phyloP scores from a whole-genome alignment of 2,113 vertebrate species.

The Ellobius talpinus region DNA sequence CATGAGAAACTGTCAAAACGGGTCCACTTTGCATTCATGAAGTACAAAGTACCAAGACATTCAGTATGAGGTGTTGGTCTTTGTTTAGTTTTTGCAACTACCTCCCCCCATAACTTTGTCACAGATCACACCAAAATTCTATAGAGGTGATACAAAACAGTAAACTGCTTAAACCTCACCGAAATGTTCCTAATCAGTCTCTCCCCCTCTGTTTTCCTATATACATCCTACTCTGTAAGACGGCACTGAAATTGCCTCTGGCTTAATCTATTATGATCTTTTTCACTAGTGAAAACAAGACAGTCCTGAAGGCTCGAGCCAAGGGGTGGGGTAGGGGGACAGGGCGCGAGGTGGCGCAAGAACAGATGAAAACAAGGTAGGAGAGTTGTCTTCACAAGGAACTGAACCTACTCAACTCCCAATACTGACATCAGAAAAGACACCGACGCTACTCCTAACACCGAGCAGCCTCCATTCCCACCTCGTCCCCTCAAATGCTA shows the following conservation, averaged over 20 bases:
- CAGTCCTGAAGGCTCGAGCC: neutral
- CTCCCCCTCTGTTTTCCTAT: neutral
- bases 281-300: neutral
- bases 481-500: neutral
- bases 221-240: neutral
- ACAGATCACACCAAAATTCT: neutral
- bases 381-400: slow-evolving; percentile 23
- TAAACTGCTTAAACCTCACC: neutral
- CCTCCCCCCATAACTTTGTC: neutral
- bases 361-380: slow-evolving; percentile 53
- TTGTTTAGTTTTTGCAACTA: neutral
- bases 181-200: neutral
- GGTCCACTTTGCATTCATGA: slow-evolving; percentile 18
- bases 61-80: neutral
- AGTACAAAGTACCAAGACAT: neutral
- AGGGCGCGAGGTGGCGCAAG: slow-evolving; percentile 67
- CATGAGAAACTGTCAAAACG: slow-evolving; percentile 15
- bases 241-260: neutral
- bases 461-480: neutral
- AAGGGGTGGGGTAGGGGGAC: neutral
- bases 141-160: neutral
- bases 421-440: neutral
- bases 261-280: neutral
- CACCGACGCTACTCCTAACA: neutral
- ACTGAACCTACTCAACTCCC: slow-evolving; percentile 50